phyloP scores from a whole-genome alignment of 2,113 vertebrate species.

The Pteronura brasiliensis region DNA sequence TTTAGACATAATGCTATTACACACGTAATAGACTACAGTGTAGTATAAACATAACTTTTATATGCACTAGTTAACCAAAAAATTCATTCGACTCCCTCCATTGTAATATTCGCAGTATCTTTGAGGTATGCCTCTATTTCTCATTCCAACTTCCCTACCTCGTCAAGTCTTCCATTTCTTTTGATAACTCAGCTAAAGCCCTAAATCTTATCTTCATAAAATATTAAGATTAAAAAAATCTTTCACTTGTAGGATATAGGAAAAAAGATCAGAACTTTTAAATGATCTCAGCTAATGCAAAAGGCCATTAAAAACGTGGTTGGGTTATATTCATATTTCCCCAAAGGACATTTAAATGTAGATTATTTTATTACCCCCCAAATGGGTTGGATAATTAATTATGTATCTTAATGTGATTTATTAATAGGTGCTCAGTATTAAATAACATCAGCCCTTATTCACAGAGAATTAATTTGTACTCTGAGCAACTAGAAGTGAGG shows the following conservation, averaged over 20 bases:
- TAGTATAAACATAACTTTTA: background rate
- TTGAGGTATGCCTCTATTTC: background rate
- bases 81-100: background rate
- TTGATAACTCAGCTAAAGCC: background rate
- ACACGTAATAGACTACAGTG: background rate
- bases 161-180: background rate
- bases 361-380: slow-evolving; percentile 29
- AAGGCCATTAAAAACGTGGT: background rate
- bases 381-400: slow-evolving; percentile 64
- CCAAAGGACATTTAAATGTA: slow-evolving; percentile 52
- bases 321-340: slow-evolving; percentile 32
- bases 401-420: slow-evolving; percentile 67
- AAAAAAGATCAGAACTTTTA: background rate
- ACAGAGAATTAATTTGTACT: slow-evolving; percentile 63
- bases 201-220: background rate
- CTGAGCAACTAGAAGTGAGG: slow-evolving; percentile 33
- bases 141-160: background rate
- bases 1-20: background rate
- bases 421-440: slow-evolving; percentile 62
- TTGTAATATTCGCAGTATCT: background rate
- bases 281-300: background rate
- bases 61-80: background rate
- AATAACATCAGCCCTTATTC: slow-evolving; percentile 56
- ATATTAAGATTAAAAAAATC: background rate
- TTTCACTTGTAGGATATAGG: background rate